phyloP scores from a whole-genome alignment of 2,888 invertebrate species.

The Lasius fuliginosus region DNA sequence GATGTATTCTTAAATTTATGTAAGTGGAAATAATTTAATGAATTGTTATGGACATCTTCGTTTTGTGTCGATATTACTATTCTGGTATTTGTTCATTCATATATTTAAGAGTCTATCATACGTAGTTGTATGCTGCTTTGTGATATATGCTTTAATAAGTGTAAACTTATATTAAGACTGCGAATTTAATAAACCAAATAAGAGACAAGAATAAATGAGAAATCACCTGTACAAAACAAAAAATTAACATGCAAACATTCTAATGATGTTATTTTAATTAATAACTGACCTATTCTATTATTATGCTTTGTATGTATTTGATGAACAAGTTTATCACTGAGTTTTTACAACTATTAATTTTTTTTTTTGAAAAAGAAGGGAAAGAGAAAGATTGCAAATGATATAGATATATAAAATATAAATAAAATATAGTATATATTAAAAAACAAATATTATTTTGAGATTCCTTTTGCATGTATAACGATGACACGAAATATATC shows the following conservation, averaged over 20 bases:
- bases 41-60: constrained; percentile 8
- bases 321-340: not conserved
- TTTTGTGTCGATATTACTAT: not conserved
- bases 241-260: not conserved
- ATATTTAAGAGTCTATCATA: constrained; percentile 41
- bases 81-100: constrained; percentile 19
- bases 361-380: not conserved
- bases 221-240: not conserved
- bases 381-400: not conserved
- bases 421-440: not conserved
- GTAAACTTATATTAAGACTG: constrained; percentile 74
- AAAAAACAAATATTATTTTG: not conserved
- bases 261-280: constrained; percentile 3
- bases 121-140: constrained; percentile 58
- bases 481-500: not conserved
- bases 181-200: constrained; percentile 56
- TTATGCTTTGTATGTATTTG: not conserved
- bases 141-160: constrained; percentile 65
- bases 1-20: constrained; percentile 1
- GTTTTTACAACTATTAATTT: not conserved
- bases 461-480: not conserved
- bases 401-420: not conserved
- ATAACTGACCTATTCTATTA: not conserved
- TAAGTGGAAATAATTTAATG: constrained; percentile 9
- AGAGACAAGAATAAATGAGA: not conserved